phyloP scores from a whole-genome alignment of 2,797 vertebrate genomes.

The Sciaenops ocellatus region DNA sequence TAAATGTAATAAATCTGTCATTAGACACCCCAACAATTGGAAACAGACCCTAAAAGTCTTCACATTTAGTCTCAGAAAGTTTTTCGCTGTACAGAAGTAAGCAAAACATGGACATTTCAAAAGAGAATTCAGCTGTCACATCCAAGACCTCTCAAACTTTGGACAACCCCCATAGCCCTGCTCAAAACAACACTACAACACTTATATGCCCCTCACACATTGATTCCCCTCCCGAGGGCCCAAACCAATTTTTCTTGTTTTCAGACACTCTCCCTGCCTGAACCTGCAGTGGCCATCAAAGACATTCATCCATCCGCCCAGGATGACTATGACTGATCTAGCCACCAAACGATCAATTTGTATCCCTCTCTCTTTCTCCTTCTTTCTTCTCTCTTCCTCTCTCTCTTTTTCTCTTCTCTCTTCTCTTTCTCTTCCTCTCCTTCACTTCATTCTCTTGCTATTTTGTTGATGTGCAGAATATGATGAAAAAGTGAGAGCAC shows the following conservation, averaged over 20 bases:
- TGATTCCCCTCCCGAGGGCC: slow-evolving; percentile 96
- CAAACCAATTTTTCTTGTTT: slow-evolving; percentile 99
- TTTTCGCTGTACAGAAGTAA: slow-evolving; percentile 19
- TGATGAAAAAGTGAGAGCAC: slow-evolving; percentile 97
- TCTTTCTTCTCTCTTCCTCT: slow-evolving; percentile 44
- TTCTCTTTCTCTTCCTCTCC: slow-evolving; percentile 58
- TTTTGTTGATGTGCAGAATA: slow-evolving; percentile 95
- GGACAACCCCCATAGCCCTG: slow-evolving; percentile 62
- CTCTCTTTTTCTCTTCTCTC: slow-evolving; percentile 38
- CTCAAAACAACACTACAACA: slow-evolving; percentile 75
- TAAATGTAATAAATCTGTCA: neutral
- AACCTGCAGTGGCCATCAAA: slow-evolving; percentile 99
- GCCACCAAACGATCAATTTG: slow-evolving; percentile 99
- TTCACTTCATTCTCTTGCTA: slow-evolving; percentile 75
- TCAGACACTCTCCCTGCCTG: slow-evolving; percentile 92
- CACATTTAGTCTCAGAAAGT: slow-evolving; percentile 19
- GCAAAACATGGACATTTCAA: slow-evolving; percentile 48
- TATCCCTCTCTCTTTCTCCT: slow-evolving; percentile 81
- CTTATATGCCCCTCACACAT: slow-evolving; percentile 93
- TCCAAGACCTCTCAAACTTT: slow-evolving; percentile 70
- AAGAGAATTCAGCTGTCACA: slow-evolving; percentile 68
- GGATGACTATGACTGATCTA: slow-evolving; percentile 99
- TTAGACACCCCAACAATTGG: neutral
- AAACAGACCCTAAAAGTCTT: slow-evolving; percentile 8
- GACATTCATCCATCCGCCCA: slow-evolving; percentile 99